phyloP scores from a whole-genome alignment of 2,797 vertebrate genomes.

The Spinibarbus caldwelli region DNA sequence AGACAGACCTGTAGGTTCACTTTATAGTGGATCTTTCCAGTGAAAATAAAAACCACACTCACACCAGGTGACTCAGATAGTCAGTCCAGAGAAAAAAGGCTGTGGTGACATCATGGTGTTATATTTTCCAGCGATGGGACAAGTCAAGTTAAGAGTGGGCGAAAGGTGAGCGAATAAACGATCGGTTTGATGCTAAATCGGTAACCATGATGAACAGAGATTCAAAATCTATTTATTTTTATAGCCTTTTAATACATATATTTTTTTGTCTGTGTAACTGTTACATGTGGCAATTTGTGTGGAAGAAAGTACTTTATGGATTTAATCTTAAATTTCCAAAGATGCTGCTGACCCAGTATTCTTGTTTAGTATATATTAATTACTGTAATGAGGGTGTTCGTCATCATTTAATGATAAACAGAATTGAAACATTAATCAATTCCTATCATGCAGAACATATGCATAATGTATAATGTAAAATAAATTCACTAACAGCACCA shows the following conservation, averaged over 20 bases:
- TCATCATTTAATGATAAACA: not conserved
- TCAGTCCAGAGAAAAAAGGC: slow-evolving; percentile 22
- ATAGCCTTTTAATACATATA: not conserved
- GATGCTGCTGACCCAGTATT: too few relatives aligned
- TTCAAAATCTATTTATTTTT: not conserved
- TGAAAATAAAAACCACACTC: slow-evolving; percentile 42
- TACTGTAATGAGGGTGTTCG: too few relatives aligned
- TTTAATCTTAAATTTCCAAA: too few relatives aligned
- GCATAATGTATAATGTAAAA: not conserved
- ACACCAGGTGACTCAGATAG: slow-evolving; percentile 43
- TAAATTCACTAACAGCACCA: not conserved
- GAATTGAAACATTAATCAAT: too few relatives aligned
- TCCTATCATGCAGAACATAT: not conserved
- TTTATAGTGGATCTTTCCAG: slow-evolving; percentile 54
- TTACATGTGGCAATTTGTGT: not conserved
- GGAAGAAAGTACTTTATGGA: not conserved
- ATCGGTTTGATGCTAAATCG: not conserved
- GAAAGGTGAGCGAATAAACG: slow-evolving; percentile 27
- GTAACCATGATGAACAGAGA: not conserved
- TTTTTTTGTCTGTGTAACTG: not conserved
- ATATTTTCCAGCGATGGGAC: slow-evolving; percentile 51
- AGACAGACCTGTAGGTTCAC: slow-evolving; percentile 37
- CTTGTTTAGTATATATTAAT: too few relatives aligned
- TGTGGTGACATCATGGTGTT: slow-evolving; percentile 32
- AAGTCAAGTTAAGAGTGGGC: slow-evolving; percentile 45